phyloP scores from a whole-genome alignment of 2,113 vertebrate species.

The Lycocorax pyrrhopterus region DNA sequence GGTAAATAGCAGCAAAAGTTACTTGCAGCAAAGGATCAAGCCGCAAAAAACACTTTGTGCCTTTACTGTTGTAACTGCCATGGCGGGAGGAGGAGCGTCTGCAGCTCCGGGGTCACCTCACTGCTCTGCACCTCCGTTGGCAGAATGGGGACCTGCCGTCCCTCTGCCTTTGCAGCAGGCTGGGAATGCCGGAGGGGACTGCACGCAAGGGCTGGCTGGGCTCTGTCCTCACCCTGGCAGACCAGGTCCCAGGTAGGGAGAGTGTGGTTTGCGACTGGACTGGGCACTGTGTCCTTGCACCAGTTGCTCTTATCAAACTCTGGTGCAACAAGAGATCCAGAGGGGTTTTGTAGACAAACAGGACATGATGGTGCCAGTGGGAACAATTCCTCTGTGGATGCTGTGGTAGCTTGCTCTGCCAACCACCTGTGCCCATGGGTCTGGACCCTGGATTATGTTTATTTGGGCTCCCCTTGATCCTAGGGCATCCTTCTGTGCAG shows the following conservation, averaged over 20 bases:
- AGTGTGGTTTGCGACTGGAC: accelerated
- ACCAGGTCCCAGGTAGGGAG: too few species aligned
- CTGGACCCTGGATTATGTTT: neutral
- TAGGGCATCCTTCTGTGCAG: neutral
- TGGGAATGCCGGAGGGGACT: neutral
- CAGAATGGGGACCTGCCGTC: neutral
- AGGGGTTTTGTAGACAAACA: accelerated
- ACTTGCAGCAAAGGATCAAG: neutral
- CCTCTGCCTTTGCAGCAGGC: neutral
- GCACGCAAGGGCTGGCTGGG: accelerated
- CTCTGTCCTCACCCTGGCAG: neutral
- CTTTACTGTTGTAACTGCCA: neutral
- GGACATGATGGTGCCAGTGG: neutral
- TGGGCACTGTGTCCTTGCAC: accelerated
- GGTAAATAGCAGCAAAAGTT: neutral
- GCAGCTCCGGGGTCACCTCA: accelerated
- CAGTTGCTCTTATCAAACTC: accelerated
- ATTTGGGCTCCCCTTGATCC: neutral
- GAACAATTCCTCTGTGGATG: neutral
- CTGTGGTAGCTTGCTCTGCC: neutral
- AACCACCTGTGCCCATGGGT: neutral
- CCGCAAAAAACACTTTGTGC: neutral
- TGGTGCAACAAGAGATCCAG: neutral
- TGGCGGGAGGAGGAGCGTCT: accelerated
- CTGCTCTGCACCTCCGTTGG: accelerated